Base-by-base conservation (phyloP, 2,113 vertebrate species). In the Mixornis gularis region DNA sequence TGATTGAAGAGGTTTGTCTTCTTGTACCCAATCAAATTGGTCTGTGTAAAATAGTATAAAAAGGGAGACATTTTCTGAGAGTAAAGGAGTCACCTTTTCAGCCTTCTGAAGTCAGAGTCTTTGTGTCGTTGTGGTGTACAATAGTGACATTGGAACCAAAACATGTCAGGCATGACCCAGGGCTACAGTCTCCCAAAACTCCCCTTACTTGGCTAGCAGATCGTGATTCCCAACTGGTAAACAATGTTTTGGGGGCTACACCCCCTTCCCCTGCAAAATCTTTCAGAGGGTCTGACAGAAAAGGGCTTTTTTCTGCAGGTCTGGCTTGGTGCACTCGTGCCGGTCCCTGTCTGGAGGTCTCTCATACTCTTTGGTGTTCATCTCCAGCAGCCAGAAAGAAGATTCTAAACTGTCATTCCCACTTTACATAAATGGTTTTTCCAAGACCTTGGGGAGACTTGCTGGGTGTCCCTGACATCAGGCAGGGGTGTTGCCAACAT, bases 211-310 rank as follows among this genome's bases (percentile, higher is more conserved):
- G 0, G 5, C 40, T 24, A 12, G 34, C 51, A 55, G 25, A 26
- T 21, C 0, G 0, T 24, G 41, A 36, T n/a, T 87, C 30, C 6
- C 1, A 1, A 6, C 78, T 44, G 48, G 7, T 80, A 63, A 74
- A 20, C 10, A 63, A 44, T 2, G 20, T 30, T 22, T 12, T 53
- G 40, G 43, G 44, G 22, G 25, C 6, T 43, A 12, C 41, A 38
- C 38, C 52, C 34, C 51, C 22, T 29, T 91, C 17, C 7, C 6
- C 46, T 73, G 29, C 0, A 5, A 32, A 46, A 13, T 14, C 26
- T 32, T 77, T 53, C 60, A 87, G 34, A 49, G 6, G 13, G 6
- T 79, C 44, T 69, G 76, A n/a, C 17, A 68, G 30, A 53, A 53
- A 17, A 56, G 26, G 7, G 27, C 3, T 43, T 55, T 79, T 79